phyloP scores from a whole-genome alignment of 1,140 invertebrate species.

The Teleogryllus occipitalis region DNA sequence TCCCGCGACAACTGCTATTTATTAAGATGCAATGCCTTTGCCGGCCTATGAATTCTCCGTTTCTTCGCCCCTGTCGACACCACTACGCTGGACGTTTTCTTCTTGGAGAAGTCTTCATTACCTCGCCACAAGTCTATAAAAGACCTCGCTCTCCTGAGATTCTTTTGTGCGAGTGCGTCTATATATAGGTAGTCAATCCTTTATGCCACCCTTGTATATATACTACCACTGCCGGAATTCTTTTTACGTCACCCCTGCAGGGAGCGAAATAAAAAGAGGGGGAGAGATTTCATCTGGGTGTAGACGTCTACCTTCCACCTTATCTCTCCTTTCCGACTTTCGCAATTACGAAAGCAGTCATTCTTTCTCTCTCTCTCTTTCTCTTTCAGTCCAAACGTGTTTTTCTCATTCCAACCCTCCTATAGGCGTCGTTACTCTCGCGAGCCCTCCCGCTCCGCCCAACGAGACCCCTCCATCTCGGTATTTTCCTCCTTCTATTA shows the following conservation, averaged over 20 bases:
- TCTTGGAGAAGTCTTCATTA: neutral
- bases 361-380: neutral
- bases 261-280: constrained; percentile 1
- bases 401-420: neutral
- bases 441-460: neutral
- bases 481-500: neutral
- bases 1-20: no score
- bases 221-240: neutral
- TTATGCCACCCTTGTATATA: constrained; percentile 1
- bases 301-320: neutral
- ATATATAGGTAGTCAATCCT: neutral
- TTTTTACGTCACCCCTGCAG: neutral
- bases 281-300: neutral
- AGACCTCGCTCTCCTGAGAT: neutral
- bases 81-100: neutral
- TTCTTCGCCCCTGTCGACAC: no score
- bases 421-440: neutral
- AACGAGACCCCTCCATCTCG: neutral
- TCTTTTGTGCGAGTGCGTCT: neutral
- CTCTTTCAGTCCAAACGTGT: neutral
- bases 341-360: neutral
- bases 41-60: no score
- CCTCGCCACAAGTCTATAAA: constrained; percentile 3
- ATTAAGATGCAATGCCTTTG: no score
- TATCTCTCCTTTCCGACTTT: neutral